phyloP scores from a whole-genome alignment of 2,113 vertebrate genomes.

The Eidolon helvum region DNA sequence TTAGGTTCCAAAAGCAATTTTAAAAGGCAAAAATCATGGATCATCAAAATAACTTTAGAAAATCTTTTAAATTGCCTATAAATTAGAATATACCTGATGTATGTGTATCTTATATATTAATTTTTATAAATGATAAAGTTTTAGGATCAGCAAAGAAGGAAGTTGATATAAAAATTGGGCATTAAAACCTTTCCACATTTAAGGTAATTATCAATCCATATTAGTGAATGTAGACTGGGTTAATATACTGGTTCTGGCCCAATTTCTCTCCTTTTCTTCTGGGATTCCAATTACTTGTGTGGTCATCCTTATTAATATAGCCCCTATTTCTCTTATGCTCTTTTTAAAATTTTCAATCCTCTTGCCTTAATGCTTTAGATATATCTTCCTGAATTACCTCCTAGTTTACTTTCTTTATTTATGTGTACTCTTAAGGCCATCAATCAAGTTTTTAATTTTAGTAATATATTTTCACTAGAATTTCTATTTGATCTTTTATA shows the following conservation, averaged over 20 bases:
- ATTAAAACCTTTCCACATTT: not conserved
- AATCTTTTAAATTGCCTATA: not conserved
- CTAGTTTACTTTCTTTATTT: not conserved
- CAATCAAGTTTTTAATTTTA: not conserved
- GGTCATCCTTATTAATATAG: not conserved
- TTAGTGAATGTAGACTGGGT: not conserved
- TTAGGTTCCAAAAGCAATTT: not conserved
- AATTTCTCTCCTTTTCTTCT: not conserved
- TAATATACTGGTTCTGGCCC: not conserved
- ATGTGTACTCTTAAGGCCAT: not conserved
- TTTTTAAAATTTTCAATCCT: not conserved
- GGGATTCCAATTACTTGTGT: not conserved
- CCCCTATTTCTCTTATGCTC: not conserved
- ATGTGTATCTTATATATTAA: not conserved
- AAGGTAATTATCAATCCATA: not conserved
- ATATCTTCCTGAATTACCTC: not conserved
- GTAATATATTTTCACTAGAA: not conserved
- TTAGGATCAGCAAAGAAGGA: not conserved
- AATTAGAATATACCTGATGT: not conserved
- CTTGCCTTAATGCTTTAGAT: not conserved
- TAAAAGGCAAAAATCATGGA: not conserved
- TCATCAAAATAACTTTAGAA: not conserved
- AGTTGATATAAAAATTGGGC: not conserved
- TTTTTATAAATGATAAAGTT: not conserved
- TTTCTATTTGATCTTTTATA: not conserved